Evolutionary conservation across 2,797 vertebrate genomes (phyloP), one percentile per base, ranked within the genome.

Genomic region (Crocodylus rhombifer): DNA sequence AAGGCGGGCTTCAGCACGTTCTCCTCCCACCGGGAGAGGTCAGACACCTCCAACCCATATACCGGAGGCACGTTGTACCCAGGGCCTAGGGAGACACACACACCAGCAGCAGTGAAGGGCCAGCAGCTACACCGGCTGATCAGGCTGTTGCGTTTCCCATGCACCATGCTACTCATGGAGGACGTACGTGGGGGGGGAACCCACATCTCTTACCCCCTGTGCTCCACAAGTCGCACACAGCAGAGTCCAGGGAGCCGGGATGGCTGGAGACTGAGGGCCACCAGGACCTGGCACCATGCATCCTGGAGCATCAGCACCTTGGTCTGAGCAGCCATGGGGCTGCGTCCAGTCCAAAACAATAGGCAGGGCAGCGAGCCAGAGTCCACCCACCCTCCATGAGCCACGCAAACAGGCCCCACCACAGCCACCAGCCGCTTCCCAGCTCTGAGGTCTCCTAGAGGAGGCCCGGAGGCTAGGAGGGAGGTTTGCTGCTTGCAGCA

Each of bases 11-110:
- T 96, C 90, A 99, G 98, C 94, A 99, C 99, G 13, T 96, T 97
- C 95, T 99, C 98, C 88, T 99, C 98, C 99, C 99, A 99, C 36
- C 93, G 91, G 1, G 98, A 98, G 76, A 98, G 84, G 79, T 99
- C 98, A 1, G 99, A 99, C 93, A 99, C 99, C 94, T 99, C 98
- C 98, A 99, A 96, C 89, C 98, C 98, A 28, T 98, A 99, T 69
- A 99, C 98, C 0, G 97, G 97, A 1, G 99, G 99, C 25, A 99
- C 98, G 3, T 95, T 97, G 92, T 98, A 97, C 76, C 99, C 99
- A 0, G 99, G 99, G 86, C 99, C 99, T 99, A 80, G 3, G 2
- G 69, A 91, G 28, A 82, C 90, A 88, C 1, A 16, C 76, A 63
- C 20, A 78, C 74, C 77, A 81, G 80, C 33, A 13, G 3, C 25